phyloP scores from a whole-genome alignment of 2,113 vertebrate species.

The Bujurquina vittata region DNA sequence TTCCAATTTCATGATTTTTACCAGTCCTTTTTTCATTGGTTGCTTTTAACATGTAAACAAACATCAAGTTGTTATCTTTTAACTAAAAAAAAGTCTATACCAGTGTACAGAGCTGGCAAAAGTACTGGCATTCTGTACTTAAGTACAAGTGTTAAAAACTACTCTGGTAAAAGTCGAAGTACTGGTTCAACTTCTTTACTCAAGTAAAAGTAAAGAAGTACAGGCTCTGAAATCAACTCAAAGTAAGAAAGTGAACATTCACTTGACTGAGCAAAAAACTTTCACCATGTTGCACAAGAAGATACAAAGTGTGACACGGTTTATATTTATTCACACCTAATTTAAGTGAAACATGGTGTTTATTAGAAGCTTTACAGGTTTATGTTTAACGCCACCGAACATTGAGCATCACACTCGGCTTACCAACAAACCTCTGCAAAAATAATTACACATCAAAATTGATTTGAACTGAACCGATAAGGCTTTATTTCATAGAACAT shows the following conservation, averaged over 20 bases:
- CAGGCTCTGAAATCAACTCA: no score
- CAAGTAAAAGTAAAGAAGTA: no score
- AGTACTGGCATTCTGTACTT: no score
- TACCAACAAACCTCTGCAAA: neutral
- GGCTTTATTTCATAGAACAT: constrained; percentile 59
- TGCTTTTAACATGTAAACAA: no score
- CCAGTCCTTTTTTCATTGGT: neutral
- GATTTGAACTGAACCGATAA: constrained; percentile 21
- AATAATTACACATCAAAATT: neutral
- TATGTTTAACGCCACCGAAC: neutral
- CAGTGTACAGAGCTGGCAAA: no score
- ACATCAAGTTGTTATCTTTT: no score
- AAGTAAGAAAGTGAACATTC: no score
- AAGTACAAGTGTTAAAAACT: no score
- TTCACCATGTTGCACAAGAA: neutral
- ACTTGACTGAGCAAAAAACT: neutral
- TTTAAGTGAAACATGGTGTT: neutral
- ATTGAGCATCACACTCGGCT: neutral
- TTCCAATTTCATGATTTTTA: neutral
- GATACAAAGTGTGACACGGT: neutral
- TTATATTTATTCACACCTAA: neutral
- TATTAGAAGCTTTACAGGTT: neutral
- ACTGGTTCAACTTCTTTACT: no score
- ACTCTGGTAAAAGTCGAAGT: no score
- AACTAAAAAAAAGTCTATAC: neutral